phyloP scores from a whole-genome alignment of 35 echinoderm and acorn worm species.

The Diadema setosum region DNA sequence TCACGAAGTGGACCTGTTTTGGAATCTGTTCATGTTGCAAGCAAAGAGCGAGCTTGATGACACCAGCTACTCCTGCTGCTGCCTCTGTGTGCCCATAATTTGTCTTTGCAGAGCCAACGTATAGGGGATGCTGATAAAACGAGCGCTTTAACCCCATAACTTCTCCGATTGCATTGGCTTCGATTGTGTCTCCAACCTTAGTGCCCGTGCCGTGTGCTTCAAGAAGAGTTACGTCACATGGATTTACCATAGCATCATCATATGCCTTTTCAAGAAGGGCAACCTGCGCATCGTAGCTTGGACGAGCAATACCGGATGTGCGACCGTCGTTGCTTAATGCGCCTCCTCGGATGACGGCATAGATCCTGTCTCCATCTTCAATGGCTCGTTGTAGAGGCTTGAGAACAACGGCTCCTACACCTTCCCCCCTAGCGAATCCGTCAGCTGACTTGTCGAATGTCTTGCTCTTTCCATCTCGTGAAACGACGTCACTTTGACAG shows the following conservation, averaged over 20 bases:
- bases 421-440: constrained; percentile 61
- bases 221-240: no score
- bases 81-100: constrained; percentile 84
- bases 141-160: no score
- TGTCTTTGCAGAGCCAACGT: constrained; percentile 74
- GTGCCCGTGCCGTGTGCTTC: no score
- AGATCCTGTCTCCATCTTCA: no score
- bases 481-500: constrained; percentile 67
- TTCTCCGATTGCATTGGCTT: no score
- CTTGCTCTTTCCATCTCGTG: no score
- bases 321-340: constrained; percentile 38
- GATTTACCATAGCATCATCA: not conserved
- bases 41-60: no score
- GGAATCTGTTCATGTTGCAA: no score
- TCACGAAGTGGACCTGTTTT: constrained; percentile 59
- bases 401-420: no score
- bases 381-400: constrained; percentile 29
- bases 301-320: constrained; percentile 30
- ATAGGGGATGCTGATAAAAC: no score
- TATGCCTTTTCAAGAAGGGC: not conserved
- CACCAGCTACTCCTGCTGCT: no score
- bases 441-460: constrained; percentile 65
- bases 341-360: constrained; percentile 48
- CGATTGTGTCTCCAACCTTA: no score
- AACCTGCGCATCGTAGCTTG: constrained; percentile 39